Conservation (phyloP, 1,140 invertebrate species). For the Asbolus verrucosus region DNA sequence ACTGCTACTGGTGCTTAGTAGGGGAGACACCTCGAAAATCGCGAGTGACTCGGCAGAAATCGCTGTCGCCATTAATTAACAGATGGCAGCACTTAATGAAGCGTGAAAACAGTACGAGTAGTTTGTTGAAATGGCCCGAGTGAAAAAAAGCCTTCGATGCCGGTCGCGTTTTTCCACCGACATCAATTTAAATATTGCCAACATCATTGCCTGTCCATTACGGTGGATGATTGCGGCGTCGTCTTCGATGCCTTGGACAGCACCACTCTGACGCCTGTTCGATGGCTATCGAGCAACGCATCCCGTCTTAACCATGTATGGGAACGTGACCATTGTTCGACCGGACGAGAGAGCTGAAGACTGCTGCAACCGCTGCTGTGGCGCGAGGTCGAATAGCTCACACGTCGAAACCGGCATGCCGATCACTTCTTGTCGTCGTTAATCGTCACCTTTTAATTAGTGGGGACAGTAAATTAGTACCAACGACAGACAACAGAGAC, state of each 20-base stretch:
- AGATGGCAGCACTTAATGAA: conserved; percentile 16
- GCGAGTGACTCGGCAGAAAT: conserved; percentile 11
- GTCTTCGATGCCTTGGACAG: conserved; percentile 32
- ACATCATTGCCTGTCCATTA: conserved; percentile 34
- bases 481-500: conserved; percentile 51
- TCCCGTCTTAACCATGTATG: conserved; percentile 30
- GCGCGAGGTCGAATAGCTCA: conserved; percentile 60
- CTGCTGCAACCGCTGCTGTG: conserved; percentile 20
- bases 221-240: conserved; percentile 28
- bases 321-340: conserved; percentile 32
- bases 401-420: conserved; percentile 62
- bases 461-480: conserved; percentile 62
- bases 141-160: not conserved
- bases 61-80: conserved; percentile 30
- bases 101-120: conserved; percentile 29
- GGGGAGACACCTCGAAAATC: too few relatives aligned
- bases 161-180: conserved; percentile 30
- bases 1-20: too few relatives aligned
- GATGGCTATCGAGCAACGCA: conserved; percentile 31
- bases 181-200: conserved; percentile 38
- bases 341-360: conserved; percentile 24
- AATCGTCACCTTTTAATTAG: conserved; percentile 65
- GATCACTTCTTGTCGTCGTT: conserved; percentile 62
- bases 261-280: conserved; percentile 24
- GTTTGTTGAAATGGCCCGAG: too few relatives aligned